Percentiles rank a stretch among this genome's conserved stretches.
These are phyloP conservation scores for Scolopax rusticola DNA, from an alignment of 2,797 vertebrate genomes.

Conservation along the genomic window DNA sequence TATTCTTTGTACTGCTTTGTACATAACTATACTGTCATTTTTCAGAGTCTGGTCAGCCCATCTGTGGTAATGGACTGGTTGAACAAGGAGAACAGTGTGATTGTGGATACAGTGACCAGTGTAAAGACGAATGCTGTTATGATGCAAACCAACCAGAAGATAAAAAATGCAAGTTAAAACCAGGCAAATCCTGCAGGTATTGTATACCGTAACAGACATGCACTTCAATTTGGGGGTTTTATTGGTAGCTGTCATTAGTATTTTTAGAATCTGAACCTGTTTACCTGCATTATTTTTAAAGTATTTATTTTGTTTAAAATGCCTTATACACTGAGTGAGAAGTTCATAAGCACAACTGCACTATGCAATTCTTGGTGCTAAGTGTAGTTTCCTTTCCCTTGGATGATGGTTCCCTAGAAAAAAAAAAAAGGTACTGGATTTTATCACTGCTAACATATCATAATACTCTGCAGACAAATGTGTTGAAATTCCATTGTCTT, in stretches of 20 bases:
- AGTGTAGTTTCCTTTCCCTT: not conserved
- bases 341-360: not conserved
- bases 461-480: not conserved
- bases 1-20: not conserved
- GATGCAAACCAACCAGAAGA: constrained; percentile 86
- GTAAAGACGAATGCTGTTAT: constrained; percentile 90
- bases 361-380: not conserved
- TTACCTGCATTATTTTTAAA: not conserved
- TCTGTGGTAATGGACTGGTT: constrained; percentile 96
- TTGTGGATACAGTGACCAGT: constrained; percentile 95
- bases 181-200: constrained; percentile 89
- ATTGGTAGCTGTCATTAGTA: not conserved
- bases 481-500: not conserved
- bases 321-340: not conserved
- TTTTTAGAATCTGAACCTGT: not conserved
- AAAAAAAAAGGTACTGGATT: not conserved
- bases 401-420: not conserved
- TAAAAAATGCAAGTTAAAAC: constrained; percentile 87
- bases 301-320: not conserved
- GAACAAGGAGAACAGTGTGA: constrained; percentile 93
- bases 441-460: not conserved
- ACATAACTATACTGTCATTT: constrained; percentile 1
- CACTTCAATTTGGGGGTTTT: not conserved
- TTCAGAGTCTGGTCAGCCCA: constrained; percentile 95
- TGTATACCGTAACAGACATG: too few relatives aligned